phyloP scores from a whole-genome alignment of 2,113 vertebrate species.

The Datnioides undecimradiatus region DNA sequence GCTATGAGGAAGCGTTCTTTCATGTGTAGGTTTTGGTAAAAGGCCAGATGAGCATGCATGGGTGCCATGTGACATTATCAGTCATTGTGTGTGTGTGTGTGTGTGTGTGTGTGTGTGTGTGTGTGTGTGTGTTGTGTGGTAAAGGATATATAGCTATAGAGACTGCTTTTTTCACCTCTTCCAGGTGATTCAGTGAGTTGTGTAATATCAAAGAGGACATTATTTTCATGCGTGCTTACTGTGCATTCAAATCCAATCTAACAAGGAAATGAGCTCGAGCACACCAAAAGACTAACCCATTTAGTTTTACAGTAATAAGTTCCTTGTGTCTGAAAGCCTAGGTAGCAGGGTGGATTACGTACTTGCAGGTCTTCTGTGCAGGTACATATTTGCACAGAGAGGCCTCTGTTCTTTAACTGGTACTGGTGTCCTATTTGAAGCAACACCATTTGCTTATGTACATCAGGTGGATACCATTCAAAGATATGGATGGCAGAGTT shows the following conservation, averaged over 20 bases:
- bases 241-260: slow-evolving; percentile 18
- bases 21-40: neutral
- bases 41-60: neutral
- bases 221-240: neutral
- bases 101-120: neutral
- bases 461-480: slow-evolving; percentile 9
- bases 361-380: neutral
- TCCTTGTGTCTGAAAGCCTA: slow-evolving; percentile 26
- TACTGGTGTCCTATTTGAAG: neutral
- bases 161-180: neutral
- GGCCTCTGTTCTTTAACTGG: slow-evolving; percentile 28
- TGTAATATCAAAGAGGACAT: neutral
- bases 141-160: neutral
- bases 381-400: slow-evolving; percentile 14
- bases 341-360: neutral
- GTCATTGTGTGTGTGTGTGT: neutral
- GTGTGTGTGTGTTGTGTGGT: neutral
- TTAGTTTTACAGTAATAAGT: slow-evolving; percentile 49
- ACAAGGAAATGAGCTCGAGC: slow-evolving; percentile 48
- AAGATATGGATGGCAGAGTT: neutral
- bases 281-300: neutral
- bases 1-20: neutral
- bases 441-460: slow-evolving; percentile 40
- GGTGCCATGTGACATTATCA: neutral
- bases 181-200: neutral